Conservation (phyloP, 2,797 vertebrate species). For the Acrocephalus scirpaceus region DNA sequence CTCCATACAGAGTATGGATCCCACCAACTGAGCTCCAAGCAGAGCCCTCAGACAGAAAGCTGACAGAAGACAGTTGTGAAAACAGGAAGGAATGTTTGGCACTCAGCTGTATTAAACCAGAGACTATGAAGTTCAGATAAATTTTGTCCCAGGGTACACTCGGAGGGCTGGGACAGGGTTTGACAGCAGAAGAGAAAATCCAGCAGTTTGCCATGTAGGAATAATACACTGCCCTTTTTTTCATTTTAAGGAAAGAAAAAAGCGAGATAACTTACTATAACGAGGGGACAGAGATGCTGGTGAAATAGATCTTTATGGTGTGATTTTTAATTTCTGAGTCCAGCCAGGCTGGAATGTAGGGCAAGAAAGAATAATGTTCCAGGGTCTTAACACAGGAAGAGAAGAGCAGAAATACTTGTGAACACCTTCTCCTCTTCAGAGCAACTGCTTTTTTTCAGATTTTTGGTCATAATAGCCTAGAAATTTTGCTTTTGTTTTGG, state of each 20-base stretch:
- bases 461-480: background rate
- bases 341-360: background rate
- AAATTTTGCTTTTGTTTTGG: background rate
- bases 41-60: background rate
- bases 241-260: too few relatives aligned
- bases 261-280: background rate
- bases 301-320: background rate
- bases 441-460: background rate
- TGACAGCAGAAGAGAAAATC: background rate
- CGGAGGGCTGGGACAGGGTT: accelerated
- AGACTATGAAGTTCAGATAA: background rate
- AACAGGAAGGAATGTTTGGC: background rate
- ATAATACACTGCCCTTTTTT: background rate
- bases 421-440: background rate
- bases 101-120: background rate
- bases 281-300: background rate
- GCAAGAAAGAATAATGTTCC: background rate
- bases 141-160: background rate
- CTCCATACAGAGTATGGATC: background rate
- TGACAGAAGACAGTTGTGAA: background rate
- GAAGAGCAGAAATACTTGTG: background rate
- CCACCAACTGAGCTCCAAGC: background rate
- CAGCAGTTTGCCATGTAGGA: background rate
- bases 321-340: background rate
- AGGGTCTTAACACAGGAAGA: background rate